A percentile compares a stretch with the other conserved stretches of the same genome.
Evolutionary conservation across 2,797 vertebrate species (phyloP).

Genomic region (Acanthornis magna): DNA sequence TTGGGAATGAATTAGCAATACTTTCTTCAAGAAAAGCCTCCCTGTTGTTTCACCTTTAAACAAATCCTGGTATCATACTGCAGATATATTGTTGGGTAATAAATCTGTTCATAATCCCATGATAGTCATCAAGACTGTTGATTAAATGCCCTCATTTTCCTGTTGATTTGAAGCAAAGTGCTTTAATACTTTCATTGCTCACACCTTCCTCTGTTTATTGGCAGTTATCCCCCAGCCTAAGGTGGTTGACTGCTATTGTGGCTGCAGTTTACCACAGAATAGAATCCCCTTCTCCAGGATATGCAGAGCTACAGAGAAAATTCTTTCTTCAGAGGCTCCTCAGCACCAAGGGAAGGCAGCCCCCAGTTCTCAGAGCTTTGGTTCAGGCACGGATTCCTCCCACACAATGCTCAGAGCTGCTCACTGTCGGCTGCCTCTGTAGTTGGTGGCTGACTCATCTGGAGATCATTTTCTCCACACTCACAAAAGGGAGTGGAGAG

Average conservation of each 20-base stretch:
- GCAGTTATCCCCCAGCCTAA: background rate
- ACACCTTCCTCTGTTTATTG: background rate
- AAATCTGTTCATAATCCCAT: background rate
- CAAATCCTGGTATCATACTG: background rate
- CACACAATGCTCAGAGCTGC: background rate
- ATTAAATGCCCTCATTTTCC: background rate
- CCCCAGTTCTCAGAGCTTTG: background rate
- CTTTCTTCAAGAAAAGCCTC: background rate
- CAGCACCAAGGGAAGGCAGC: background rate
- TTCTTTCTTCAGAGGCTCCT: background rate
- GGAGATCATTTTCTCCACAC: conserved; percentile 46
- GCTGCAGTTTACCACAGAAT: background rate
- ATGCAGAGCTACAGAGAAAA: background rate
- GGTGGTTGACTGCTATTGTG: background rate
- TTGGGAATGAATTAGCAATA: background rate
- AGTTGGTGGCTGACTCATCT: conserved; percentile 52
- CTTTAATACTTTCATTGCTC: background rate
- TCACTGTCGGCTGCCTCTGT: background rate
- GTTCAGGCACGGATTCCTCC: conserved; percentile 9
- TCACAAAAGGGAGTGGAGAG: conserved; percentile 29
- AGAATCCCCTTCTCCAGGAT: background rate
- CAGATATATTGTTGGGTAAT: background rate
- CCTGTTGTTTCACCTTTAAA: background rate
- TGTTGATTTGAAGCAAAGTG: background rate
- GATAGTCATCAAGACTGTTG: background rate